These are phyloP conservation scores for Micromys minutus DNA, from an alignment of 2,113 vertebrate genomes.

Conservation along the genomic window DNA sequence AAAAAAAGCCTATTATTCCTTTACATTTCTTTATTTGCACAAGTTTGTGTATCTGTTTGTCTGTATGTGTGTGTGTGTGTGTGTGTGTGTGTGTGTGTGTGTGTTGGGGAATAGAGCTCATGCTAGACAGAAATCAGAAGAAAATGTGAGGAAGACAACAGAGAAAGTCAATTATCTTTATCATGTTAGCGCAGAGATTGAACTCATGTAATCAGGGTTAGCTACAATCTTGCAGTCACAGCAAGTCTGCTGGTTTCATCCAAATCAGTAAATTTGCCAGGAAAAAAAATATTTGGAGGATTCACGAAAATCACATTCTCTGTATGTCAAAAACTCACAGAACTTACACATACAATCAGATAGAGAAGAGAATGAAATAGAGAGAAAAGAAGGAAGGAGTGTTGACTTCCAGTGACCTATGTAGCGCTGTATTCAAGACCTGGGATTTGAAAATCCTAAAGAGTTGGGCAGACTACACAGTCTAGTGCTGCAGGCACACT, in stretches of 20 bases:
- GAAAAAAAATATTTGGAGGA: background rate
- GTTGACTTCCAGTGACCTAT: background rate
- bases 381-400: background rate
- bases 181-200: background rate
- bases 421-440: background rate
- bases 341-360: background rate
- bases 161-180: background rate
- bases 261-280: conserved; percentile 19
- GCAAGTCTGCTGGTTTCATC: background rate
- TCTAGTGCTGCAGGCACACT: background rate
- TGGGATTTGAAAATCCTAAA: background rate
- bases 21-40: background rate
- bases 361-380: background rate
- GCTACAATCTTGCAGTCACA: background rate
- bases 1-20: background rate
- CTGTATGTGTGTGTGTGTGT: background rate
- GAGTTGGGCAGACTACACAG: background rate
- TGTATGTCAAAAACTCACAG: background rate
- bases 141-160: too few species aligned
- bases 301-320: background rate
- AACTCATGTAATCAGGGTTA: background rate
- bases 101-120: background rate
- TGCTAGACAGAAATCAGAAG: background rate
- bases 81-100: background rate
- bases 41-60: too few species aligned